Conservation (phyloP, 2,113 vertebrate genomes). For the Halichoeres trimaculatus region DNA sequence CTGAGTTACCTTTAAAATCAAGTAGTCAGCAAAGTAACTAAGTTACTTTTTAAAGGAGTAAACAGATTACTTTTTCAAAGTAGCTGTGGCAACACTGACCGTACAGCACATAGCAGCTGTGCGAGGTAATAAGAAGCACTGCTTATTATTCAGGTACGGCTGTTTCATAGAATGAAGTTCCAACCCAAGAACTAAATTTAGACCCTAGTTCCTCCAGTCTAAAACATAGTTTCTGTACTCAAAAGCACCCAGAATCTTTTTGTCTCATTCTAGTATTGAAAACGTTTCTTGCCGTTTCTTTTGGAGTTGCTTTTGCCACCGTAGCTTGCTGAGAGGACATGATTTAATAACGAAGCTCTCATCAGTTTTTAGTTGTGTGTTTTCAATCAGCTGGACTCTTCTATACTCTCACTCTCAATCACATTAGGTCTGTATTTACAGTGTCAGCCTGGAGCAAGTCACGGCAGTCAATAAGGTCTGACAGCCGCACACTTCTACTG, state of each 20-base stretch:
- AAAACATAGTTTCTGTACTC: too few species aligned
- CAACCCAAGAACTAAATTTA: too few species aligned
- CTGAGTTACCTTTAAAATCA: too few species aligned
- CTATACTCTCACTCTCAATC: background rate
- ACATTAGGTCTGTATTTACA: conserved; percentile 7
- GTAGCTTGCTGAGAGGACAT: background rate
- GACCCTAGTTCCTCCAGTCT: too few species aligned
- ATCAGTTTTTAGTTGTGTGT: background rate
- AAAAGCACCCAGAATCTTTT: too few species aligned
- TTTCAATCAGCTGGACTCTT: background rate
- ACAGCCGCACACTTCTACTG: conserved; percentile 20
- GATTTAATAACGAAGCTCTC: background rate
- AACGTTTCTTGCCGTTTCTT: background rate
- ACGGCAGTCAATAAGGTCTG: conserved; percentile 33
- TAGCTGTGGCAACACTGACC: too few species aligned
- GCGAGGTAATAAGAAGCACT: too few species aligned
- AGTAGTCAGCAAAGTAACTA: too few species aligned
- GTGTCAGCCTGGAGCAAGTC: conserved; percentile 16
- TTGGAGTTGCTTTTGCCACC: background rate
- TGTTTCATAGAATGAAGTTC: too few species aligned
- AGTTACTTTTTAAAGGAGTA: too few species aligned
- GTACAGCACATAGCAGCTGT: too few species aligned
- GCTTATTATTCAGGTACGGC: too few species aligned
- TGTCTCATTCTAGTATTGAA: background rate
- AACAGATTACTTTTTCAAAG: background rate